A percentile compares a stretch with the other conserved stretches of the same genome.
Conservation (phyloP, 2,113 vertebrate genomes). For the Coptodon bakossiorum region DNA sequence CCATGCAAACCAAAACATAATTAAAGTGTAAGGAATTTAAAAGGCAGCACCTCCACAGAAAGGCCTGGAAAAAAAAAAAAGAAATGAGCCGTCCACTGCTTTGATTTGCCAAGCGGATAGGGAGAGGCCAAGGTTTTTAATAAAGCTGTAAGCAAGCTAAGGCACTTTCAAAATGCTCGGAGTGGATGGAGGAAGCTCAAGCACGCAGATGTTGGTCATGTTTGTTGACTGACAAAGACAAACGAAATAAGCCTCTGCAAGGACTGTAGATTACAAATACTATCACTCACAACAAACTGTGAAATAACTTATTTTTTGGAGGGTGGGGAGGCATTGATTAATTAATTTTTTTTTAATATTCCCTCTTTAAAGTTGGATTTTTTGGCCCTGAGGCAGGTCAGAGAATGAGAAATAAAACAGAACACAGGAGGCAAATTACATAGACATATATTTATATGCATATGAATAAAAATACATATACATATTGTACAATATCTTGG, state of each 20-base stretch:
- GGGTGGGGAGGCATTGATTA: background rate
- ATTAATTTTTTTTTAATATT: background rate
- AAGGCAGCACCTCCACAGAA: background rate
- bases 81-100: background rate
- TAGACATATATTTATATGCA: constrained; percentile 82
- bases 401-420: constrained; percentile 12
- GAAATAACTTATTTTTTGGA: background rate
- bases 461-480: constrained; percentile 81
- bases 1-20: background rate
- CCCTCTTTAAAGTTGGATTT: background rate
- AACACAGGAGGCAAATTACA: constrained; percentile 62
- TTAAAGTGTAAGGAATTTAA: background rate
- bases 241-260: background rate
- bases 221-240: background rate
- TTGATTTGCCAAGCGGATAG: background rate
- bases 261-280: background rate
- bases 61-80: background rate
- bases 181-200: background rate
- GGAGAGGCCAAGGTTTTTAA: constrained; percentile 20
- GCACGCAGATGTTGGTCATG: background rate
- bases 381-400: background rate
- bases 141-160: background rate
- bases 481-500: constrained; percentile 75
- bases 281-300: background rate
- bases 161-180: background rate